phyloP scores from a whole-genome alignment of 2,797 vertebrate genomes.

The Peromyscus eremicus region DNA sequence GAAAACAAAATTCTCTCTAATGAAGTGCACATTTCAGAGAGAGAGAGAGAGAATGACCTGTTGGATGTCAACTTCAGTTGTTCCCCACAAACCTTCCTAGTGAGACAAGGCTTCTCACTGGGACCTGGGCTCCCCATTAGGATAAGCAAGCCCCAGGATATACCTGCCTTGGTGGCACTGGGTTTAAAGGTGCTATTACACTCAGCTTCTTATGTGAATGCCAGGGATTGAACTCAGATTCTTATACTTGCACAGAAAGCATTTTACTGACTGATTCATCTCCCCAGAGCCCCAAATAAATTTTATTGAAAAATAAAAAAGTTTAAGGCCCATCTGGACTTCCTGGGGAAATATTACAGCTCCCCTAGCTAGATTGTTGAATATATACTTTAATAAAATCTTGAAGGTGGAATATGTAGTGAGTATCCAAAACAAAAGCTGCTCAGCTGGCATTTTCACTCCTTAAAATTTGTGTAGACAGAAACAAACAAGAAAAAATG shows the following conservation, averaged over 20 bases:
- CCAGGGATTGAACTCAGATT: not conserved
- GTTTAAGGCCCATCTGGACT: fast-evolving
- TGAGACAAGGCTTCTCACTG: not conserved
- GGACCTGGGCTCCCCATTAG: not conserved
- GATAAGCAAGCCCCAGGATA: not conserved
- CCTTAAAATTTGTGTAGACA: not conserved
- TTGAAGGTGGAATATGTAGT: not conserved
- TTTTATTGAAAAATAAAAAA: not conserved
- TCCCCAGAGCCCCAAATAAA: not conserved
- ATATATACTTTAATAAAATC: not conserved
- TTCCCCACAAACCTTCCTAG: not conserved
- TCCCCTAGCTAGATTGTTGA: no score
- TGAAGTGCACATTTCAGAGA: not conserved
- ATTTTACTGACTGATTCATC: not conserved
- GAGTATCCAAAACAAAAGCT: not conserved
- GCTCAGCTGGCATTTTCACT: not conserved
- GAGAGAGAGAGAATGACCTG: not conserved
- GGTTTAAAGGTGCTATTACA: not conserved
- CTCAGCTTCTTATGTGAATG: not conserved
- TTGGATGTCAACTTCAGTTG: not conserved
- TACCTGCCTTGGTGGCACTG: not conserved
- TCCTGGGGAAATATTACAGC: not conserved
- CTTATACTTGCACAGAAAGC: not conserved
- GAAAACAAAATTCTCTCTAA: not conserved
- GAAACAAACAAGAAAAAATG: not conserved